Evolutionary conservation across 2,797 vertebrate species (phyloP).

Genomic region (Falco concolor): DNA sequence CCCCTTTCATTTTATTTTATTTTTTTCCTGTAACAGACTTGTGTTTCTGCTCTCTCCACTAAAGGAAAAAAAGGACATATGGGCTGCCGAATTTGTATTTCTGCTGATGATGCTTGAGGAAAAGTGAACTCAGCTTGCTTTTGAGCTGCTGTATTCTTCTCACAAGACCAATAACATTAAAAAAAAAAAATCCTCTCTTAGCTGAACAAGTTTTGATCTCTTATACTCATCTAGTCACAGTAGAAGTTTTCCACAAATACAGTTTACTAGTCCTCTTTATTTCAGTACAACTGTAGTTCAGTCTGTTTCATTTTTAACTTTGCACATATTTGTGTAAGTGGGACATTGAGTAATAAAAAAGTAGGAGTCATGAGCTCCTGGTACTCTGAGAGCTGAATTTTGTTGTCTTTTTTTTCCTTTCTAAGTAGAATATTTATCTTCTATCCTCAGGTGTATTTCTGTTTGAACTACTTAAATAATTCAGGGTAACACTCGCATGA

Average conservation of each 20-base stretch:
- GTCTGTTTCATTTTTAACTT: background rate
- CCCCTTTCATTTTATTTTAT: background rate
- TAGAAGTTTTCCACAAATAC: background rate
- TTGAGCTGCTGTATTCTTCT: background rate
- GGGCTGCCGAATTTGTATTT: background rate
- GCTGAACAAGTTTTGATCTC: background rate
- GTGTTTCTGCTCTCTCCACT: background rate
- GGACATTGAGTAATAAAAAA: background rate
- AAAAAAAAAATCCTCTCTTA: background rate
- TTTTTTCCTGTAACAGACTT: background rate
- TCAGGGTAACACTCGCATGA: background rate
- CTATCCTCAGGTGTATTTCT: background rate
- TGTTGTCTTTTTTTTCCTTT: background rate
- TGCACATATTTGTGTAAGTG: background rate
- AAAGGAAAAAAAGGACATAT: background rate
- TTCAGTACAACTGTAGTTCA: background rate
- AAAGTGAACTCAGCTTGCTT: background rate
- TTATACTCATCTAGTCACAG: background rate
- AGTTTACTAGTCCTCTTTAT: background rate
- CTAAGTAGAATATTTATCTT: background rate
- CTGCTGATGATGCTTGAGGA: background rate
- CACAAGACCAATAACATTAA: background rate
- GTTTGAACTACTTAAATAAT: conserved; percentile 16
- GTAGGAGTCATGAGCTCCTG: background rate
- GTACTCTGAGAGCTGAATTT: background rate